A percentile compares a stretch with the other conserved stretches of the same genome.
Conservation (phyloP, 2,113 vertebrate genomes). For the Gymnarchus niloticus region DNA sequence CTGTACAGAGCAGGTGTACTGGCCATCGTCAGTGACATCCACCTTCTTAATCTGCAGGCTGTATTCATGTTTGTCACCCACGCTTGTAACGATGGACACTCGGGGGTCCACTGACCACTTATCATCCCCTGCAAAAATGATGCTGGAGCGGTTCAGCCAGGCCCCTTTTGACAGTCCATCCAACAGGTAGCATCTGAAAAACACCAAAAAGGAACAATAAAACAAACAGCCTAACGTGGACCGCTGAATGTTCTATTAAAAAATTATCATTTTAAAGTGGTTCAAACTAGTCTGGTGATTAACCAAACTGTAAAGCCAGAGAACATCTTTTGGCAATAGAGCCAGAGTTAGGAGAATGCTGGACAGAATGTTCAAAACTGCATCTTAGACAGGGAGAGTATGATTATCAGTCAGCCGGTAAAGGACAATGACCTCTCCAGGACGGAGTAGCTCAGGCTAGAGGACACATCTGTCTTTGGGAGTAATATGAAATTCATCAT, state of each 20-base stretch:
- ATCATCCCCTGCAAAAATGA: constrained; percentile 92
- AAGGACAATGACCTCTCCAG: neutral
- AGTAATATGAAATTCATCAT: neutral
- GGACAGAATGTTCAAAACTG: neutral
- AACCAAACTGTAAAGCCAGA: neutral
- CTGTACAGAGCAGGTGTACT: constrained; percentile 93
- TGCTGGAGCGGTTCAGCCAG: constrained; percentile 97
- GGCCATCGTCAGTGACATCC: constrained; percentile 89
- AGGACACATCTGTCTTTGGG: neutral
- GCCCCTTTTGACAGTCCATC: constrained; percentile 94
- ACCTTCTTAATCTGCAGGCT: constrained; percentile 98
- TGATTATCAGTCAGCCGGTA: neutral
- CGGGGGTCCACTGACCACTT: constrained; percentile 97
- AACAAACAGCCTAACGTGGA: neutral
- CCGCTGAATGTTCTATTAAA: neutral
- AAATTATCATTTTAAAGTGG: too few relatives aligned
- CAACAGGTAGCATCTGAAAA: constrained; percentile 90
- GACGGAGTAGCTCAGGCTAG: neutral
- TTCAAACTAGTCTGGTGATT: neutral
- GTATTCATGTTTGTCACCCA: constrained; percentile 81
- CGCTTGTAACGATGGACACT: constrained; percentile 83
- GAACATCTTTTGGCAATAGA: neutral
- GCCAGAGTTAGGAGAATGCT: too few relatives aligned
- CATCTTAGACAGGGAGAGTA: neutral
- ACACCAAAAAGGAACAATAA: neutral